These are phyloP conservation scores for Brachionus angularis DNA, from an alignment of 1,140 invertebrate genomes.

Conservation along the genomic window DNA sequence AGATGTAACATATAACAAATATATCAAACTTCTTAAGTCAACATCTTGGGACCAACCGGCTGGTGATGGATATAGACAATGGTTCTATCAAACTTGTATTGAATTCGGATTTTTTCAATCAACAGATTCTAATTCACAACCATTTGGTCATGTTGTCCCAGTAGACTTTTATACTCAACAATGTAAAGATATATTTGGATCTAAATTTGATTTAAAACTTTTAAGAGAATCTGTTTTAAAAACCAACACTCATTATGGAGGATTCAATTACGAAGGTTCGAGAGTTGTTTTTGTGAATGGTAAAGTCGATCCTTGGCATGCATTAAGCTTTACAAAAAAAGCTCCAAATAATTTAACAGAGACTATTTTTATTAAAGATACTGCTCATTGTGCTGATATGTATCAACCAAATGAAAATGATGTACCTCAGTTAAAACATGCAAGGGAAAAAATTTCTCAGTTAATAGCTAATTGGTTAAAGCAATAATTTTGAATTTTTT, in stretches of 20 bases:
- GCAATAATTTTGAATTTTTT: no score
- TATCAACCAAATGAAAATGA: constrained; percentile 61
- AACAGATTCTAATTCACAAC: constrained; percentile 66
- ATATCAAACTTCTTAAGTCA: constrained; percentile 69
- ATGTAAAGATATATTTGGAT: constrained; percentile 73
- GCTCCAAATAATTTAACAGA: constrained; percentile 51
- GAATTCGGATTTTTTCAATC: constrained; percentile 93
- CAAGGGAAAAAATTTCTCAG: constrained; percentile 61
- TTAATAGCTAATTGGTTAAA: constrained; percentile 63
- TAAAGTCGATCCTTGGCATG: constrained; percentile 87
- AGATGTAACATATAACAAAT: constrained; percentile 75
- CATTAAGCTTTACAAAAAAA: constrained; percentile 62
- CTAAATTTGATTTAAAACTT: constrained; percentile 63
- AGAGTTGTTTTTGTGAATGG: constrained; percentile 83
- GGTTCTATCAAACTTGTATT: constrained; percentile 88
- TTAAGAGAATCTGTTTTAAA: constrained; percentile 64
- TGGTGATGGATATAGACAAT: constrained; percentile 63
- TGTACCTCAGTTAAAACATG: constrained; percentile 61
- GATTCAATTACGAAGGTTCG: constrained; percentile 65
- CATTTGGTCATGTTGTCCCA: constrained; percentile 74
- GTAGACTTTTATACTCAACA: constrained; percentile 72
- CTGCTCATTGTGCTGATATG: constrained; percentile 73
- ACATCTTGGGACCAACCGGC: constrained; percentile 63
- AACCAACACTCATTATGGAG: constrained; percentile 78
- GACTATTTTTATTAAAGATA: constrained; percentile 59